Conservation (phyloP, 1,140 invertebrate genomes). For the Nixonia krombeini region DNA sequence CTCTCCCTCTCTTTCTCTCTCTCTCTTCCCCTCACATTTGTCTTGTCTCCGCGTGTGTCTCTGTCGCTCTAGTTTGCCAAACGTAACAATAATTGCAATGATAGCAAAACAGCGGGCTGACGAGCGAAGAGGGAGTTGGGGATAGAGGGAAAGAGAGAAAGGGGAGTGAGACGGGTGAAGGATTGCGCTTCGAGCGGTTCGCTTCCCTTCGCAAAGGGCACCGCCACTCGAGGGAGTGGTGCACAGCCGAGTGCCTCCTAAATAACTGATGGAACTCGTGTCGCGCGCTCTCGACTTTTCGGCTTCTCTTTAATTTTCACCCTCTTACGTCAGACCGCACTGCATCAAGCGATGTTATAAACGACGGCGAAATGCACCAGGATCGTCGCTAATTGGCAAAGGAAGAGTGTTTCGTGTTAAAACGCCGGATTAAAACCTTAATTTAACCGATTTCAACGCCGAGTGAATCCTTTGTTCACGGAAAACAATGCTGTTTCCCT, state of each 20-base stretch:
- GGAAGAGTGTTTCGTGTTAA: conserved; percentile 19
- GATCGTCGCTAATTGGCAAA: conserved; percentile 27
- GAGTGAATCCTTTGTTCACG: too few species aligned
- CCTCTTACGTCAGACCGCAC: not conserved
- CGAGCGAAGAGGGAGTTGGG: too few species aligned
- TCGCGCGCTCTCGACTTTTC: conserved; percentile 12
- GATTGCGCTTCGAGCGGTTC: too few species aligned
- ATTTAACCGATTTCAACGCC: too few species aligned
- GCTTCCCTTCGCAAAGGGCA: conserved; percentile 13
- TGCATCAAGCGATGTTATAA: conserved; percentile 20
- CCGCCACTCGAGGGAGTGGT: conserved; percentile 10
- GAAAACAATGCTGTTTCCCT: too few species aligned
- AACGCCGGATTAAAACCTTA: conserved; percentile 17
- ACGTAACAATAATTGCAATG: too few species aligned
- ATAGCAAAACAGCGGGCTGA: too few species aligned
- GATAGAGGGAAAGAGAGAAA: too few species aligned
- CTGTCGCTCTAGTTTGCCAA: not conserved
- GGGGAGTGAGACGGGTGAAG: too few species aligned
- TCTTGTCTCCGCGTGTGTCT: not conserved
- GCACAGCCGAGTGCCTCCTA: conserved; percentile 11
- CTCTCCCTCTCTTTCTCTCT: too few species aligned
- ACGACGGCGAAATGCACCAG: conserved; percentile 25
- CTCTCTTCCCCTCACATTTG: too few species aligned
- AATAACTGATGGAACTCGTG: conserved; percentile 17
- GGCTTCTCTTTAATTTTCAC: conserved; percentile 28